Percentiles rank a stretch among this genome's conserved stretches.
These are phyloP conservation scores for Argyresthia goedartella DNA, from an alignment of 2,888 invertebrate species.

Conservation along the genomic window DNA sequence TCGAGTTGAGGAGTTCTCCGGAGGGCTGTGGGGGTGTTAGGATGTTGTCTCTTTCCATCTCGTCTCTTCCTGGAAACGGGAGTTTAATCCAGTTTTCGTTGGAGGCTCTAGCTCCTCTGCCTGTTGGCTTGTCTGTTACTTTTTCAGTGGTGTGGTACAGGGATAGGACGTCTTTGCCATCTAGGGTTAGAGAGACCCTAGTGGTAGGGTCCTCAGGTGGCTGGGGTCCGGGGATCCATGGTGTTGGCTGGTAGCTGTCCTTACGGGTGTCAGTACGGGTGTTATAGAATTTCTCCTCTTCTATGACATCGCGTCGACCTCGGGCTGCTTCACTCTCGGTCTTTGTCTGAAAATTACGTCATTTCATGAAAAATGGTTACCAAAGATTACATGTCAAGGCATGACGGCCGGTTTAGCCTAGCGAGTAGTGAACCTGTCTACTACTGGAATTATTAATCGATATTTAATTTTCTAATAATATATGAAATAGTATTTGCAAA, in stretches of 20 bases:
- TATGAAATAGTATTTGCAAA: too few species aligned
- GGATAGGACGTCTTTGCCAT: slow-evolving; percentile 35
- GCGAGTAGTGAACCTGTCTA: too few species aligned
- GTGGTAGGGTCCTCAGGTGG: slow-evolving; percentile 51
- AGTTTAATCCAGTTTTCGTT: slow-evolving; percentile 75
- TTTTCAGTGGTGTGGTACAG: slow-evolving; percentile 53
- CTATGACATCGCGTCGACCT: slow-evolving; percentile 57
- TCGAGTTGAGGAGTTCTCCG: slow-evolving; percentile 66
- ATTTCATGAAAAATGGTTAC: too few species aligned
- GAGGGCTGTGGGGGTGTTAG: slow-evolving; percentile 65
- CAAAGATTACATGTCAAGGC: too few species aligned
- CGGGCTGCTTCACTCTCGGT: slow-evolving; percentile 31
- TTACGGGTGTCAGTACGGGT: slow-evolving; percentile 37
- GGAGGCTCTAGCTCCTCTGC: slow-evolving; percentile 70
- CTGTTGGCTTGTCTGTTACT: slow-evolving; percentile 64
- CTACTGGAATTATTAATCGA: too few species aligned
- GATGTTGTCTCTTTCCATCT: slow-evolving; percentile 43
- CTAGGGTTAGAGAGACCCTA: slow-evolving; percentile 44
- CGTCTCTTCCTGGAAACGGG: slow-evolving; percentile 56
- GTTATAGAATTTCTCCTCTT: slow-evolving; percentile 59
- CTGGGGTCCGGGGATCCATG: slow-evolving; percentile 57
- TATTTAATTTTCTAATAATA: too few species aligned
- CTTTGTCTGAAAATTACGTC: slow-evolving; percentile 25
- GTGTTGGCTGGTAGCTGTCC: slow-evolving; percentile 26
- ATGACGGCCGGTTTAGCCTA: too few species aligned